Percentiles rank a stretch among this genome's conserved stretches.
These are phyloP conservation scores for Tragopan temminckii DNA, from an alignment of 2,797 vertebrate genomes.

Conservation along the genomic window DNA sequence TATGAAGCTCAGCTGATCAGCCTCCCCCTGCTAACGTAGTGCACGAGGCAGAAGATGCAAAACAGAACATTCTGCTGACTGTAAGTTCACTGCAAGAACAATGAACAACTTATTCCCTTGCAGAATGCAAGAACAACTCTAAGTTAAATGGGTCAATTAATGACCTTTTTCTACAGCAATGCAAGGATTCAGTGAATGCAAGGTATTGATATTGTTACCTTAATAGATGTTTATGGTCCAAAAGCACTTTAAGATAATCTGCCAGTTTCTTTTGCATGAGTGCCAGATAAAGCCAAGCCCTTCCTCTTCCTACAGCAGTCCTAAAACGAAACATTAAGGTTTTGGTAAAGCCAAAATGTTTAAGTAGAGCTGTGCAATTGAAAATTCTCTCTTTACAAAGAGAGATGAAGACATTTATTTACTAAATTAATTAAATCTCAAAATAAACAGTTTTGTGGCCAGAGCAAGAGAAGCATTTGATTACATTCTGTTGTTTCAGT, in stretches of 20 bases:
- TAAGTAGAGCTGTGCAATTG: neutral
- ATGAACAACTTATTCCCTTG: neutral
- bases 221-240: slow-evolving; percentile 92
- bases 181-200: neutral
- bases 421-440: neutral
- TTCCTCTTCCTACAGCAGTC: slow-evolving; percentile 92
- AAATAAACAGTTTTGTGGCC: neutral
- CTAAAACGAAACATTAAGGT: slow-evolving; percentile 78
- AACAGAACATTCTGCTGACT: neutral
- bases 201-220: slow-evolving; percentile 62
- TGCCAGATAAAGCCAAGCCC: slow-evolving; percentile 97
- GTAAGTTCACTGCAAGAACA: neutral
- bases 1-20: neutral
- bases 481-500: neutral
- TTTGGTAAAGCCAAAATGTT: neutral
- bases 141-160: neutral
- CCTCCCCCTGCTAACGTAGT: neutral
- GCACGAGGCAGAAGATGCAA: neutral
- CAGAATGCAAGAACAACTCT: neutral
- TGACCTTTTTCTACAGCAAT: neutral
- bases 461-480: neutral
- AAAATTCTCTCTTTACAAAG: neutral
- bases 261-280: slow-evolving; percentile 98
- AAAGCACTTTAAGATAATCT: slow-evolving; percentile 93
- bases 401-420: neutral